Base-by-base conservation (phyloP, 2,113 vertebrate genomes). In the Sciurus niger region DNA sequence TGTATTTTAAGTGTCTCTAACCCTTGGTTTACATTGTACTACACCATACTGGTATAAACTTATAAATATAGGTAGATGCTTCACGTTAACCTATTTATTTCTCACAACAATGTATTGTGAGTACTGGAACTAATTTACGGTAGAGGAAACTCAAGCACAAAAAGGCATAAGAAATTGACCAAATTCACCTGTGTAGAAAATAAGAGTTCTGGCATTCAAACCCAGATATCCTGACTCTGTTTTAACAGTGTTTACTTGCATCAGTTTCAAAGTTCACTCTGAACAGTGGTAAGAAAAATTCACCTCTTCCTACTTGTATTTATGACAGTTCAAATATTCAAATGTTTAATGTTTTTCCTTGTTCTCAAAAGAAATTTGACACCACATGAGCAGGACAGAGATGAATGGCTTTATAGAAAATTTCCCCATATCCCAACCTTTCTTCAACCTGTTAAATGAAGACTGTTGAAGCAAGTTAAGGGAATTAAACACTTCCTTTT, bases 281-380 rank as follows among this genome's bases (percentile, higher is more conserved):
- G 18, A 94, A 72, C 9, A 67, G 1, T 80, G 18, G 63, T 70
- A 84, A 79, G 48, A 63, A 92, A 93, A 46, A 32, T 32, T 5
- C 32, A 80, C 46, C 4, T 51, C 6, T 93, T 95, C 48, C 78
- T 80, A 58, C 8, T 78, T 95, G 22, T 67, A 84, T 34, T 80
- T 93, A 74, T 25, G 2, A 74, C 95, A 89, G 12, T 89, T 72
- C 58, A 77, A 70, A n/a, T 67, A 91, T 65, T 89, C 65, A 83
- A 94, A 92, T 90, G 8, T 87, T 84, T 53, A 73, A 14, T 83
- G 32, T 30, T 73, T 65, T 78, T 34, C 63, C 10, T 94, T 93
- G 13, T 80, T 46, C 24, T 89, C 58, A 92, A 97, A 95, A 93
- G 43, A 85, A 94, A 91, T 84, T 43, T n/a, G 55, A 76, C 13